Base-by-base conservation (phyloP, 2,888 invertebrate species). In the Zaprionus bogoriensis region DNA sequence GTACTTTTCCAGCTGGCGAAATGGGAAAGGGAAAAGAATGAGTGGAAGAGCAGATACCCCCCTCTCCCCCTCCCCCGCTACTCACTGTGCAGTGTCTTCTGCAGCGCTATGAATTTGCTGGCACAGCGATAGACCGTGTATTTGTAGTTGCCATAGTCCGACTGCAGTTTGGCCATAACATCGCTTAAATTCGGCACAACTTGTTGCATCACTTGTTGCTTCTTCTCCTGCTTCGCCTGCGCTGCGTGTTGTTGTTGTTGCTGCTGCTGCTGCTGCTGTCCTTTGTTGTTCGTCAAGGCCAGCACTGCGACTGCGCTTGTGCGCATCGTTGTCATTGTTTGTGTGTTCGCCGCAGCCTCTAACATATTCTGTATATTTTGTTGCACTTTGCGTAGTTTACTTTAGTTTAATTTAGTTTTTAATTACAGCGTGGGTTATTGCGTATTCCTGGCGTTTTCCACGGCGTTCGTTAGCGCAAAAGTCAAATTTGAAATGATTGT, bases 41-140 rank as follows among this genome's bases (percentile, higher is more conserved):
- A 19, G 10, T 20, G 20, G 20, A 19, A 17, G 14, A 9, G n/a
- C n/a, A 39, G 10, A 17, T n/a, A 20, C 4, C 12, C 2, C 20
- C n/a, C 41, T 14, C 14, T 17, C 32, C 5, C 7, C 17, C 17
- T 14, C 17, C 1, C 32, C 14, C 17, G 32, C 14, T 14, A 81
- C 87, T 81, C 73, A 91, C 91, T 90, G 65, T 87, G 85, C 17
- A 91, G 85, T 1, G 83, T 77, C 60, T 90, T 89, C 55, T 91
- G 89, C 6, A 91, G 50, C 1, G 87, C 81, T 2, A 89, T 77
- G 46, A 90, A 77, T 77, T 91, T 91, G 9, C 83, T 76, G 10
- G 90, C 90, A 65, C 90, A 89, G 6, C 91, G 87, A 74, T 91
- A 91, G 10, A 90, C 90, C 0, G 90, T 90, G 52, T 88, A 91